phyloP scores from a whole-genome alignment of 2,888 invertebrate genomes.

The Lampropteryx suffumata region DNA sequence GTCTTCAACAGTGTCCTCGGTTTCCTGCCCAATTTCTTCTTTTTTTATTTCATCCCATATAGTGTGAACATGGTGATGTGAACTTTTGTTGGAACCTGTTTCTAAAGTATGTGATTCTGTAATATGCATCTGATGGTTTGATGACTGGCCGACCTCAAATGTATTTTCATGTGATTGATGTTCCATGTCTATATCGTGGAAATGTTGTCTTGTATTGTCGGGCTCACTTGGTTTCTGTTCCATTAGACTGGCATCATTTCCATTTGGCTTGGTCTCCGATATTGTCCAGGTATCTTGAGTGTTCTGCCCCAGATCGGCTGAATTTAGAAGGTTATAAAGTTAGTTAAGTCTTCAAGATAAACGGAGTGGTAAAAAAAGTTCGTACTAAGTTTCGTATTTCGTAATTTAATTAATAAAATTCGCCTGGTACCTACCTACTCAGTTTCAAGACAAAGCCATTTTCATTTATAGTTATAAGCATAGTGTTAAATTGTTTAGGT shows the following conservation, averaged over 20 bases:
- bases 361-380: no score
- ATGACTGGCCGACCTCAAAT: slow-evolving; percentile 13
- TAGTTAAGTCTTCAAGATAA: background rate
- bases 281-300: slow-evolving; percentile 33
- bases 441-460: no score
- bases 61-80: slow-evolving; percentile 14
- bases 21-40: slow-evolving; percentile 20
- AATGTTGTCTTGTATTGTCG: slow-evolving; percentile 12
- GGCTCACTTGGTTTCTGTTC: slow-evolving; percentile 17
- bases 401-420: no score
- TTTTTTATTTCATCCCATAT: slow-evolving; percentile 23
- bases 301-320: slow-evolving; percentile 38
- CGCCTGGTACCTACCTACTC: no score
- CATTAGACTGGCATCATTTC: slow-evolving; percentile 15
- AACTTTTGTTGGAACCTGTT: slow-evolving; percentile 8
- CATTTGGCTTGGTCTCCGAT: slow-evolving; percentile 20
- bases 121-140: slow-evolving; percentile 1
- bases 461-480: no score
- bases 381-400: no score
- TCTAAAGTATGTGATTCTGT: slow-evolving; percentile 18
- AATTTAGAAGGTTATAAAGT: slow-evolving; percentile 35
- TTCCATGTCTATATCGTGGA: slow-evolving; percentile 6
- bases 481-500: no score
- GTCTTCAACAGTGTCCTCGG: slow-evolving; percentile 18
- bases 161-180: slow-evolving; percentile 17